Conservation (phyloP, 2,113 vertebrate species). For the Nyctibius bracteatus region DNA sequence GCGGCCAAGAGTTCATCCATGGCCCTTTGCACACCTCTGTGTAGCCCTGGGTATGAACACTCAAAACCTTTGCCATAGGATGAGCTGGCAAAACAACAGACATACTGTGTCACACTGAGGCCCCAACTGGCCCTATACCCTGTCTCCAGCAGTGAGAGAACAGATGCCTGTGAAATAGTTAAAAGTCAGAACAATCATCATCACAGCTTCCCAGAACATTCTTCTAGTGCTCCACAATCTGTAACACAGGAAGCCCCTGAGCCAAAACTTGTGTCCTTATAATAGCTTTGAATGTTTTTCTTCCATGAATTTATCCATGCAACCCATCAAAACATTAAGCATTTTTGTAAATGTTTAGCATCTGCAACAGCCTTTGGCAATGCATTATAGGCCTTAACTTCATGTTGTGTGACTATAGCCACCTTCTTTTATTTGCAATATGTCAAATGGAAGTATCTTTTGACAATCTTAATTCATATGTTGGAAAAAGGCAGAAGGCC, state of each 20-base stretch:
- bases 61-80: neutral
- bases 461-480: neutral
- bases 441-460: neutral
- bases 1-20: neutral
- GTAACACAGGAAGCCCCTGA: neutral
- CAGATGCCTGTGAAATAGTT: neutral
- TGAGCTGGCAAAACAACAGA: neutral
- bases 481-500: neutral
- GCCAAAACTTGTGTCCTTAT: neutral
- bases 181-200: neutral
- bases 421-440: neutral
- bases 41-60: neutral
- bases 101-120: neutral
- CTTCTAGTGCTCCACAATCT: neutral
- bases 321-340: neutral
- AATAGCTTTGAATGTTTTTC: neutral
- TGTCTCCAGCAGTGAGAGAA: neutral
- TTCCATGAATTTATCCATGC: neutral
- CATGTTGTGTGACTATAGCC: neutral
- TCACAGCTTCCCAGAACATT: neutral
- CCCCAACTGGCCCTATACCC: neutral
- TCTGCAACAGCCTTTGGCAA: slow-evolving; percentile 1
- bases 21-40: neutral
- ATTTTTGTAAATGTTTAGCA: neutral
- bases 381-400: neutral